A percentile compares a stretch with the other conserved stretches of the same genome.
phyloP scores from a whole-genome alignment of 2,888 invertebrate genomes.

The Creontiades dilutus region DNA sequence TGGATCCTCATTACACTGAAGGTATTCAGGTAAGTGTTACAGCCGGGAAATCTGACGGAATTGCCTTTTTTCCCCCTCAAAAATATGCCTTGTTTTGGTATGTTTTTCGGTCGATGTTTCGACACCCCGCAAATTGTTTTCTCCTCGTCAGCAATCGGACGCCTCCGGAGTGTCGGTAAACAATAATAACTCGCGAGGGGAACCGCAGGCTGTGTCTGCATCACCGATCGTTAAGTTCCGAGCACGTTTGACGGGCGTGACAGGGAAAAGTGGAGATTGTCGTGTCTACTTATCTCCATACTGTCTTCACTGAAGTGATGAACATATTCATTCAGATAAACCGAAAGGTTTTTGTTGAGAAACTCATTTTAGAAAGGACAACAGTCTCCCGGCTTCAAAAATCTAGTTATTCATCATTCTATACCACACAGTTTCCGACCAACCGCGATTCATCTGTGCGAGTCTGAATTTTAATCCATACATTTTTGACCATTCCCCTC shows the following conservation, averaged over 20 bases:
- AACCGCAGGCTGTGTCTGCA: neutral
- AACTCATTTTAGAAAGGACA: too few relatives aligned
- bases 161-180: constrained; percentile 13
- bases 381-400: too few relatives aligned
- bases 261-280: neutral
- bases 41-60: too few relatives aligned
- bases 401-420: too few relatives aligned
- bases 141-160: constrained; percentile 24
- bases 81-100: neutral
- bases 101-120: constrained; percentile 8
- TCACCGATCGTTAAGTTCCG: neutral
- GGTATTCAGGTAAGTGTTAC: too few relatives aligned
- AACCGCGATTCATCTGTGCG: too few relatives aligned
- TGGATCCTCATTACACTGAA: too few relatives aligned
- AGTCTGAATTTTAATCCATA: too few relatives aligned
- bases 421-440: too few relatives aligned
- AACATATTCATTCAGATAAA: neutral
- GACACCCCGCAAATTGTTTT: neutral
- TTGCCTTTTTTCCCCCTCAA: neutral
- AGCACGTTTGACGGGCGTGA: constrained; percentile 36
- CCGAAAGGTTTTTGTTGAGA: neutral
- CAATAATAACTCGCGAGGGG: neutral
- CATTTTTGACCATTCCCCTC: too few relatives aligned
- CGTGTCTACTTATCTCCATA: neutral
- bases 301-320: neutral